phyloP scores from a whole-genome alignment of 2,888 invertebrate species.

The Dicycla oo region DNA sequence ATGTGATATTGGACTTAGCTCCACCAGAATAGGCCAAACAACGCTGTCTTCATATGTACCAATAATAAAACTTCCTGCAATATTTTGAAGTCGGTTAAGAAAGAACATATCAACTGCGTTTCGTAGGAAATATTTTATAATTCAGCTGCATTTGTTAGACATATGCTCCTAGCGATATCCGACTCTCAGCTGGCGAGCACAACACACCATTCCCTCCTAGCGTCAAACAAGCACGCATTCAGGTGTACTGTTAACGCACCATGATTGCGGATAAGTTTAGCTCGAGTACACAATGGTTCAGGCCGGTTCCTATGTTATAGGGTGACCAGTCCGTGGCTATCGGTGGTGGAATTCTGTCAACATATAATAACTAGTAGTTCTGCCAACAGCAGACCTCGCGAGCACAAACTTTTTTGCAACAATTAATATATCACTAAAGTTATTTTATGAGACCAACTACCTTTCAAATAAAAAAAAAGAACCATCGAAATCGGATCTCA shows the following conservation, averaged over 20 bases:
- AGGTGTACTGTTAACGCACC: constrained; percentile 11
- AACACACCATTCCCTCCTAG: constrained; percentile 14
- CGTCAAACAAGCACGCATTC: constrained; percentile 29
- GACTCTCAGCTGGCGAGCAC: constrained; percentile 23
- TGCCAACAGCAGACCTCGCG: no score
- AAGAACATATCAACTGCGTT: not conserved
- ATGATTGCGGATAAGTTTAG: not conserved
- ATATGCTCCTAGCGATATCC: no score
- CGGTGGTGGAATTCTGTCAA: not conserved
- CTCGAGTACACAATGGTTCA: constrained; percentile 28
- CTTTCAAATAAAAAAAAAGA: no score
- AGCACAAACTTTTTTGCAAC: no score
- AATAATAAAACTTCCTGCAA: not conserved
- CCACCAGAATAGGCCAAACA: not conserved
- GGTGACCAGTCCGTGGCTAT: no score
- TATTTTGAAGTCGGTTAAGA: constrained; percentile 3
- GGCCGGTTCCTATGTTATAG: not conserved
- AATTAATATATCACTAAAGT: no score
- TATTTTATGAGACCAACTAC: no score
- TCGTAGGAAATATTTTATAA: not conserved
- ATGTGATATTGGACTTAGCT: not conserved
- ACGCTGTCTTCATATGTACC: no score
- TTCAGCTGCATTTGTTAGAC: no score
- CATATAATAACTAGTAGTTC: no score
- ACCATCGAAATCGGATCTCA: no score